Percentiles rank a stretch among this genome's conserved stretches.
phyloP scores from a whole-genome alignment of 1,140 invertebrate species.

The Drosophila sturtevanti region DNA sequence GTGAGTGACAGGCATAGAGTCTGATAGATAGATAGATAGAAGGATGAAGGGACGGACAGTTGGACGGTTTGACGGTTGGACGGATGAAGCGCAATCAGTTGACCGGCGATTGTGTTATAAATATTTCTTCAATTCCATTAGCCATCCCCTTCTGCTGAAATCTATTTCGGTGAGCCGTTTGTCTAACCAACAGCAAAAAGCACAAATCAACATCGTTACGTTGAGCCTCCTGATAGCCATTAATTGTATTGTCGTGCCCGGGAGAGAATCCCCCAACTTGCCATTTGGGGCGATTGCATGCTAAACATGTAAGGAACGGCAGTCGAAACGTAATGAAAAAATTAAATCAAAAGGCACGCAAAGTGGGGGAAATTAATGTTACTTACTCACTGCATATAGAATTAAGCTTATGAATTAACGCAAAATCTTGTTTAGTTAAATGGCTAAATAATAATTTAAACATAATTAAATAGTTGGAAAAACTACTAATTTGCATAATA shows the following conservation, averaged over 20 bases:
- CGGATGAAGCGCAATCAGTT: neutral
- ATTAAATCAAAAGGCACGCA: slow-evolving; percentile 71
- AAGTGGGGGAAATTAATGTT: slow-evolving; percentile 28
- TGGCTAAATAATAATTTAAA: neutral
- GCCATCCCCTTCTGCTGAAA: slow-evolving; percentile 43
- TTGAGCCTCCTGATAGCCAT: slow-evolving; percentile 45
- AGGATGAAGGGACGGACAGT: neutral
- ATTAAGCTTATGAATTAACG: slow-evolving; percentile 43
- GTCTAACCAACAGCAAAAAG: slow-evolving; percentile 47
- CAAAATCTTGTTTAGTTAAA: neutral
- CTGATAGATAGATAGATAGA: slow-evolving; percentile 10
- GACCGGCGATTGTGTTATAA: slow-evolving; percentile 59
- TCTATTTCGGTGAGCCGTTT: slow-evolving; percentile 51
- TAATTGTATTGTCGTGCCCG: slow-evolving; percentile 57
- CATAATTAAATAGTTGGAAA: neutral
- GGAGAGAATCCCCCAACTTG: slow-evolving; percentile 12
- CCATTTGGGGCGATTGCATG: slow-evolving; percentile 46
- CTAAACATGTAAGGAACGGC: slow-evolving; percentile 48
- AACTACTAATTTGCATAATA: neutral
- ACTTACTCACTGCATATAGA: slow-evolving; percentile 3
- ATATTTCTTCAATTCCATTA: slow-evolving; percentile 74
- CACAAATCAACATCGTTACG: slow-evolving; percentile 59
- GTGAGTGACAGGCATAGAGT: slow-evolving; percentile 40
- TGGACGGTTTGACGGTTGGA: neutral
- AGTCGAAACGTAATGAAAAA: slow-evolving; percentile 58